A percentile compares a stretch with the other conserved stretches of the same genome.
Conservation (phyloP, 2,113 vertebrate species). For the Speoplatyrhinus poulsoni region DNA sequence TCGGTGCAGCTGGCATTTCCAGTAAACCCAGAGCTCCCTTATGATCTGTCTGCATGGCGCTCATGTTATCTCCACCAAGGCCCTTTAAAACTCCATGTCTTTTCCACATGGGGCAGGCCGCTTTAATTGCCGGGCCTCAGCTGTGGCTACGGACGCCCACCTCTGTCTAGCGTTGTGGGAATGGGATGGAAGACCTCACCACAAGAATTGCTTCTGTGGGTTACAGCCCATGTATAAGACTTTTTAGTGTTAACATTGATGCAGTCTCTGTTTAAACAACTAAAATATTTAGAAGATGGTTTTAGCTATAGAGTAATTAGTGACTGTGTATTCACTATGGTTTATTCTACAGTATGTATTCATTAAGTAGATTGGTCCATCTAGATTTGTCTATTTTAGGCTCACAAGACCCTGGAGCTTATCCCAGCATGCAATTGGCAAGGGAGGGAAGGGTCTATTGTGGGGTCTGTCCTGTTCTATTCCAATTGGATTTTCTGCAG, state of each 20-base stretch:
- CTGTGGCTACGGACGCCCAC: conserved; percentile 68
- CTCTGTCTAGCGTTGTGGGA: conserved; percentile 66
- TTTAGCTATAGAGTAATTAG: too few species aligned
- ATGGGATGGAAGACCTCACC: conserved; percentile 50
- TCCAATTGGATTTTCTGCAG: neutral
- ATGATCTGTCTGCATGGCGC: conserved; percentile 65
- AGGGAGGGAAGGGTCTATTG: too few species aligned
- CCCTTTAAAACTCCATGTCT: conserved; percentile 72
- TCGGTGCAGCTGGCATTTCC: conserved; percentile 72
- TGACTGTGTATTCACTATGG: neutral
- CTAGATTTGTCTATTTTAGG: neutral
- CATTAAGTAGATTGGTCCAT: neutral
- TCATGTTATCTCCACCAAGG: conserved; percentile 73
- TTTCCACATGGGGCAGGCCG: conserved; percentile 75
- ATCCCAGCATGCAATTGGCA: too few species aligned
- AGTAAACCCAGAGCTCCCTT: conserved; percentile 61
- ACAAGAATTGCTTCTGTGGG: neutral
- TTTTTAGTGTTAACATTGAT: too few species aligned
- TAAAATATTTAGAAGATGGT: too few species aligned
- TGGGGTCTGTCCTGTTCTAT: neutral
- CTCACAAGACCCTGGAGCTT: too few species aligned
- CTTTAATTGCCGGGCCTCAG: conserved; percentile 74
- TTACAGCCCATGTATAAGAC: too few species aligned
- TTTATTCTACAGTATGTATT: neutral
- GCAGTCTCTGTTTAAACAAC: too few species aligned